Conservation (phyloP, 2,113 vertebrate genomes). For the Panthera leo region DNA sequence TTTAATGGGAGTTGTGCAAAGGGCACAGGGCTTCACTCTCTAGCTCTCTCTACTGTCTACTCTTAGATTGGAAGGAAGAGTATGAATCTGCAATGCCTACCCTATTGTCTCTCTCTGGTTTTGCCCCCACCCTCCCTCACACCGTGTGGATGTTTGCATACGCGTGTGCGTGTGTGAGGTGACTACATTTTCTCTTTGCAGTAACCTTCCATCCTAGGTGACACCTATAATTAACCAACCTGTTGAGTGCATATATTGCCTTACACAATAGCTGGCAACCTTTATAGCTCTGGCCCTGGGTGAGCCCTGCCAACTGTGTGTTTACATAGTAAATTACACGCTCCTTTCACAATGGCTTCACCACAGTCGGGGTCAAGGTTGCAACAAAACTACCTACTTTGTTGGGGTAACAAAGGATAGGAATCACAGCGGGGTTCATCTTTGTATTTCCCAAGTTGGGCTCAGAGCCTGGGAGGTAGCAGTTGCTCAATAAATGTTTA, state of each 20-base stretch:
- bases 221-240: background rate
- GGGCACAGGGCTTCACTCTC: background rate
- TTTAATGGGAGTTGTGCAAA: background rate
- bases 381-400: background rate
- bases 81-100: background rate
- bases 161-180: background rate
- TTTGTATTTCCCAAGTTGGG: background rate
- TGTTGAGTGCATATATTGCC: background rate
- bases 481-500: background rate
- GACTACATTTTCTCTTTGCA: slow-evolving; percentile 1
- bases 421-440: background rate
- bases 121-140: background rate
- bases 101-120: background rate
- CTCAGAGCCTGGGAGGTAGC: background rate
- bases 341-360: background rate
- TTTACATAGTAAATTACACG: background rate
- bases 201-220: background rate
- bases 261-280: background rate
- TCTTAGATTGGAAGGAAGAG: background rate
- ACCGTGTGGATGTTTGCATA: background rate
- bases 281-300: background rate
- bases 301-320: background rate
- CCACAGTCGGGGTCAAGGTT: background rate
- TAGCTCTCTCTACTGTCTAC: background rate
- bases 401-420: background rate